Evolutionary conservation across 2,888 invertebrate species (phyloP).

Genomic region (Blera fallax): DNA sequence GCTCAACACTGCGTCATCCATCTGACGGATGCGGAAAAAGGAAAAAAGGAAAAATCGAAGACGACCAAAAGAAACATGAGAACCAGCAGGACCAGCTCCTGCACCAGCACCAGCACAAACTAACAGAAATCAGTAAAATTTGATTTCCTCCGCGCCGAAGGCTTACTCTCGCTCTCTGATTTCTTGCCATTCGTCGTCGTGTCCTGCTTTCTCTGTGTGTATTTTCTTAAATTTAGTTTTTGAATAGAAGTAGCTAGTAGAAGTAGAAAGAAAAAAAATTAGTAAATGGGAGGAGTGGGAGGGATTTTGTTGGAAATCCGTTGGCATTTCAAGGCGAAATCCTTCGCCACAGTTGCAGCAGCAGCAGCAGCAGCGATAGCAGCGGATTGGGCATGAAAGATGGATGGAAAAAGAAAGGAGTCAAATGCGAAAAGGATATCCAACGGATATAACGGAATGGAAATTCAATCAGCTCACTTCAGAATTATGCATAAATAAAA

Average conservation of each 20-base stretch:
- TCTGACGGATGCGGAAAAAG: neutral
- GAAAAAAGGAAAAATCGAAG: neutral
- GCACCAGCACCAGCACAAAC: slow-evolving; percentile 29
- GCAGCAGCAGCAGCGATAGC: slow-evolving; percentile 6
- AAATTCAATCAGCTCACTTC: slow-evolving; percentile 73
- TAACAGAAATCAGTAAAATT: slow-evolving; percentile 64
- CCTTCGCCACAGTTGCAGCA: slow-evolving; percentile 40
- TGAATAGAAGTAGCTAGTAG: slow-evolving; percentile 17
- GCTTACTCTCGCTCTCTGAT: slow-evolving; percentile 48
- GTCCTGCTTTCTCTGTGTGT: slow-evolving; percentile 25
- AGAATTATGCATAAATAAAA: slow-evolving; percentile 73
- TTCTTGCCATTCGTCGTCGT: slow-evolving; percentile 24
- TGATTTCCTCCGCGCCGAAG: slow-evolving; percentile 62
- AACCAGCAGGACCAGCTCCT: neutral
- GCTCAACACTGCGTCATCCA: neutral
- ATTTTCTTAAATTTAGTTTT: slow-evolving; percentile 56
- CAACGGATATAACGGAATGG: slow-evolving; percentile 69
- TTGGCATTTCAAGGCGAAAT: slow-evolving; percentile 34
- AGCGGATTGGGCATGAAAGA: slow-evolving; percentile 41
- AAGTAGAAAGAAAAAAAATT: slow-evolving; percentile 13
- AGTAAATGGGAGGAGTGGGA: neutral
- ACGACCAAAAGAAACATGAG: slow-evolving; percentile 34
- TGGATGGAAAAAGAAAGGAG: slow-evolving; percentile 1
- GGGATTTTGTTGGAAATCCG: neutral
- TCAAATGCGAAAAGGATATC: slow-evolving; percentile 68